Evolutionary conservation across 1,140 invertebrate genomes (phyloP).

Genomic region (Colletes latitarsis): DNA sequence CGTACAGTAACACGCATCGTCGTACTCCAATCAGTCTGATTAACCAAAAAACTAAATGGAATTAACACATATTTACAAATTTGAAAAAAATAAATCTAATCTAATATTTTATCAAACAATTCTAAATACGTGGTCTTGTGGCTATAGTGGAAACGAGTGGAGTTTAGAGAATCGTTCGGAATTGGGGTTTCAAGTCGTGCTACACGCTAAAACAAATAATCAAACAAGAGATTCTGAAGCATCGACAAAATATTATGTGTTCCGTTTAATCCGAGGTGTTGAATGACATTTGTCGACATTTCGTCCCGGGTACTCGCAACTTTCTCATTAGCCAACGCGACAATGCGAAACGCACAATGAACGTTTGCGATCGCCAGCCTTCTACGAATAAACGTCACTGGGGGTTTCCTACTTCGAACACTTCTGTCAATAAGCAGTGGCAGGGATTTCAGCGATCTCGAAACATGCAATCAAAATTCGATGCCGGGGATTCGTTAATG

Average conservation of each 20-base stretch:
- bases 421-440: conserved; percentile 77
- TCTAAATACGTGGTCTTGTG: too few relatives aligned
- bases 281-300: conserved; percentile 38
- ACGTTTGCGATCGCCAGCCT: conserved; percentile 37
- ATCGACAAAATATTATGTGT: background rate
- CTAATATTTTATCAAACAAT: too few relatives aligned
- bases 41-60: too few relatives aligned
- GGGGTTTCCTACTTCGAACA: conserved; percentile 76
- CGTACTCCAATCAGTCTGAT: too few relatives aligned
- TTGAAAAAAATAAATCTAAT: too few relatives aligned
- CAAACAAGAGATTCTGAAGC: conserved; percentile 5
- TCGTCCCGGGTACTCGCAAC: conserved; percentile 66
- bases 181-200: too few relatives aligned
- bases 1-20: too few relatives aligned
- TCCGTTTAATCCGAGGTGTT: background rate
- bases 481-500: conserved; percentile 68
- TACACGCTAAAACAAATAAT: background rate
- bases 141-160: too few relatives aligned
- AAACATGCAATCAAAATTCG: conserved; percentile 25
- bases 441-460: conserved; percentile 28
- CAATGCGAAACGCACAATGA: conserved; percentile 64
- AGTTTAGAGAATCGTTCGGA: too few relatives aligned
- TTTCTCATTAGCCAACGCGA: conserved; percentile 78
- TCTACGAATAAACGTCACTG: conserved; percentile 75
- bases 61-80: too few relatives aligned